Evolutionary conservation across 2,113 vertebrate genomes (phyloP).

Genomic region (Epinephelus fuscoguttatus): DNA sequence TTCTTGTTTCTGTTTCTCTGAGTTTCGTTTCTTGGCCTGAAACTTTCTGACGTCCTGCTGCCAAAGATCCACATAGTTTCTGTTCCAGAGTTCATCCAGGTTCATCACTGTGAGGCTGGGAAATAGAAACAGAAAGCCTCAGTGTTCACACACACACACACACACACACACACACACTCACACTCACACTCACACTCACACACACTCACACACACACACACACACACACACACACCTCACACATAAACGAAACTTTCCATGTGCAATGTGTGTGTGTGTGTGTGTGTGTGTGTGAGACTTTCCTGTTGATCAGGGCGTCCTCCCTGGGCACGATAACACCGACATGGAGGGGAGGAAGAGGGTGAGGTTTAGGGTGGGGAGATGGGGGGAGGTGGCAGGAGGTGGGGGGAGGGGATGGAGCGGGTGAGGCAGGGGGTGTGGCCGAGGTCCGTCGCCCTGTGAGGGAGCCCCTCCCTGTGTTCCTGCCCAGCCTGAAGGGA

Average conservation of each 20-base stretch:
- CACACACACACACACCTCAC: slow-evolving; percentile 10
- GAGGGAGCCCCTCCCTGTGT: slow-evolving; percentile 40
- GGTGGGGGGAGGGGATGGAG: not conserved
- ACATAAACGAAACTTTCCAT: too few relatives aligned
- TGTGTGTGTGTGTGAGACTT: slow-evolving; percentile 26
- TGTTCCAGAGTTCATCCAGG: slow-evolving; percentile 30
- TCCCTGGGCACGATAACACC: slow-evolving; percentile 16
- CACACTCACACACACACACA: slow-evolving; percentile 32
- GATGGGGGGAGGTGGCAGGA: not conserved
- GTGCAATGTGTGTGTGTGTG: not conserved
- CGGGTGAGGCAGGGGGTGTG: slow-evolving; percentile 12
- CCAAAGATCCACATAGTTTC: not conserved
- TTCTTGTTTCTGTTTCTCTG: not conserved
- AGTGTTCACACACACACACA: slow-evolving; percentile 31
- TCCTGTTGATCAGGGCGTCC: slow-evolving; percentile 35
- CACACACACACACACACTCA: slow-evolving; percentile 35
- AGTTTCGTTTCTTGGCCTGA: slow-evolving; percentile 40
- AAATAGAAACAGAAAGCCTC: slow-evolving; percentile 57
- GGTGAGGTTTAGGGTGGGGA: slow-evolving; percentile 4
- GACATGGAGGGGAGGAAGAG: slow-evolving; percentile 10
- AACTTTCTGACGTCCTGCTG: not conserved
- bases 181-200: slow-evolving; percentile 9
- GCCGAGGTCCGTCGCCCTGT: not conserved
- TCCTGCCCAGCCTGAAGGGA: slow-evolving; percentile 47
- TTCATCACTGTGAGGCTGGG: slow-evolving; percentile 22